A percentile compares a stretch with the other conserved stretches of the same genome.
Evolutionary conservation across 2,888 invertebrate genomes (phyloP).

Genomic region (Dichetophora obliterata): DNA sequence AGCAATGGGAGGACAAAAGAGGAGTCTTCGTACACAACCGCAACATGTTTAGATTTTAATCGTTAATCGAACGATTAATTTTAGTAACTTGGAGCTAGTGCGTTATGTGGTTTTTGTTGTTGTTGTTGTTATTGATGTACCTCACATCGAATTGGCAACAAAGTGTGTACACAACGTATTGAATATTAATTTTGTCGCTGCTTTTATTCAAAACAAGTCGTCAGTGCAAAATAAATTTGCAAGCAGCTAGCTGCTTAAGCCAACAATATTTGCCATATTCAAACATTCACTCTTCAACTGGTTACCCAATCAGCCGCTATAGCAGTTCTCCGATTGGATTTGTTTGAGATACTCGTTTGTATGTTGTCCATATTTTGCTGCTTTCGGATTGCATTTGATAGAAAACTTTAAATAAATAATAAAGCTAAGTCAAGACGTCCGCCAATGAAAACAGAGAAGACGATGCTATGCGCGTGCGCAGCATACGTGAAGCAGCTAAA

Average conservation of each 20-base stretch:
- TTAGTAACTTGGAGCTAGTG: constrained; percentile 52
- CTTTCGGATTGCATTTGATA: neutral
- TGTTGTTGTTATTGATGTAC: constrained; percentile 20
- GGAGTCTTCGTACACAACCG: neutral
- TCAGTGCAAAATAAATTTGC: too few relatives aligned
- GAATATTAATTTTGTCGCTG: constrained; percentile 12
- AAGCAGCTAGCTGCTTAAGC: neutral
- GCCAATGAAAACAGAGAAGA: neutral
- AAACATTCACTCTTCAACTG: neutral
- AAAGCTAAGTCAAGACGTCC: constrained; percentile 11
- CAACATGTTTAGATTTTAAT: constrained; percentile 20
- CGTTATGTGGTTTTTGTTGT: neutral
- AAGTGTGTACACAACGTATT: neutral
- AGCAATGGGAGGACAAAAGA: neutral
- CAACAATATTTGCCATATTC: neutral
- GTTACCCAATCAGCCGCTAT: neutral
- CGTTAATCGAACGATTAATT: constrained; percentile 51
- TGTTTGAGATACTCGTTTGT: neutral
- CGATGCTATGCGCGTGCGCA: constrained; percentile 29
- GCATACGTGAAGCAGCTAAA: constrained; percentile 17
- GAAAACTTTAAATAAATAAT: neutral
- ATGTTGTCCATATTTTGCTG: too few relatives aligned
- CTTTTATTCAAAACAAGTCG: neutral
- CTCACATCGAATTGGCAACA: constrained; percentile 6
- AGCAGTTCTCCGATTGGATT: neutral